Percentiles rank a stretch among this genome's conserved stretches.
Conservation (phyloP, 2,888 invertebrate genomes). For the Drosophila meridiana region DNA sequence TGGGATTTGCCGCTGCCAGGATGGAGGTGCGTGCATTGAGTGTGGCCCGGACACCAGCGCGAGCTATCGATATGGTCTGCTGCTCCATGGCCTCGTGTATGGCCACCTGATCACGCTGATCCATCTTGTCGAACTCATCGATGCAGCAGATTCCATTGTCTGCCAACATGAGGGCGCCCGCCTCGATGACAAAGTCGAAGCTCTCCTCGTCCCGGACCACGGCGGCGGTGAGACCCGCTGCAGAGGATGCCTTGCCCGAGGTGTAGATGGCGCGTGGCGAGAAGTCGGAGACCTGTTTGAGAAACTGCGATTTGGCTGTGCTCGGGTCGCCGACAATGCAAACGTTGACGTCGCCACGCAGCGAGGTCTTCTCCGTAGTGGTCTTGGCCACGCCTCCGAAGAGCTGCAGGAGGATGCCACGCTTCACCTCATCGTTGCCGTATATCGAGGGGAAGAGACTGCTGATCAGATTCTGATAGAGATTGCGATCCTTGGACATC, state of each 20-base stretch:
- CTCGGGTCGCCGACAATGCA: constrained; percentile 99
- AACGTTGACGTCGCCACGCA: constrained; percentile 98
- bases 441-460: constrained; percentile 98
- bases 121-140: constrained; percentile 99
- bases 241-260: constrained; percentile 98
- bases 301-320: constrained; percentile 98
- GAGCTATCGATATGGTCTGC: constrained; percentile 99
- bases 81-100: constrained; percentile 99
- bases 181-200: constrained; percentile 99
- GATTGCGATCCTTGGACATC: constrained; percentile 97
- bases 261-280: constrained; percentile 98
- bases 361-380: constrained; percentile 94
- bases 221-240: constrained; percentile 99
- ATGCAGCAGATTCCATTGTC: constrained; percentile 99
- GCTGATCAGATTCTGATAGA: constrained; percentile 95
- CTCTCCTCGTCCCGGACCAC: constrained; percentile 99
- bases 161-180: constrained; percentile 99
- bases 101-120: constrained; percentile 97
- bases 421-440: constrained; percentile 98
- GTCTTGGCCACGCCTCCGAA: constrained; percentile 99
- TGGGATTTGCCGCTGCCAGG: constrained; percentile 98
- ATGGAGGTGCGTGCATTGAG: constrained; percentile 99
- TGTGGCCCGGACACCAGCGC: constrained; percentile 98
- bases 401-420: constrained; percentile 95
- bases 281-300: constrained; percentile 97